phyloP scores from a whole-genome alignment of 2,888 invertebrate species.

The Polymixis flavicincta region DNA sequence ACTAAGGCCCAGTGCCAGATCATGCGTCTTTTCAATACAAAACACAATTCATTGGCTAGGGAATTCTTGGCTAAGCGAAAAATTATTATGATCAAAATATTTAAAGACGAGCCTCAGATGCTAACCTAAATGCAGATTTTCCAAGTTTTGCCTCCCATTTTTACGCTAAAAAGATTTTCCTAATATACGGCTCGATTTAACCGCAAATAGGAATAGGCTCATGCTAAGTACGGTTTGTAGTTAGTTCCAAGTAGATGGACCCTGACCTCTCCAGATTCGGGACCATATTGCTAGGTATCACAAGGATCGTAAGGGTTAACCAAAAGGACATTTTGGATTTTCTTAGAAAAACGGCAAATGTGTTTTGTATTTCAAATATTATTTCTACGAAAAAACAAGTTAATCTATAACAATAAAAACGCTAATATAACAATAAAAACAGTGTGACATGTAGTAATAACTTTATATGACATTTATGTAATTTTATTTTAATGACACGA shows the following conservation, averaged over 20 bases:
- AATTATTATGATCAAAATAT: not conserved
- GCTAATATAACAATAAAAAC: too few relatives aligned
- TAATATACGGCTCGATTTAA: slow-evolving; percentile 17
- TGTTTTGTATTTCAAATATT: not conserved
- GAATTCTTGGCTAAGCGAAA: not conserved
- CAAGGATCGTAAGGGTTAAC: slow-evolving; percentile 1
- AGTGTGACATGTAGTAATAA: too few relatives aligned
- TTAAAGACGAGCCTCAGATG: slow-evolving; percentile 1
- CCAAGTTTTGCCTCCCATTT: not conserved
- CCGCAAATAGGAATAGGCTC: slow-evolving; percentile 19
- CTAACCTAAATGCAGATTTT: not conserved
- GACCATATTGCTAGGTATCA: slow-evolving; percentile 10
- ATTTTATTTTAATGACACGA: too few relatives aligned
- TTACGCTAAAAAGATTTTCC: slow-evolving; percentile 5
- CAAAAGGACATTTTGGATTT: not conserved
- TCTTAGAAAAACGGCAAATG: slow-evolving; percentile 17
- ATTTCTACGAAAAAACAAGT: not conserved
- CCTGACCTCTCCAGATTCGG: slow-evolving; percentile 8
- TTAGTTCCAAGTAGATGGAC: slow-evolving; percentile 24
- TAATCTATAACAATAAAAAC: too few relatives aligned
- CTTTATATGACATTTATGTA: too few relatives aligned
- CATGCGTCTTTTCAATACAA: too few relatives aligned
- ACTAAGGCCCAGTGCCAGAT: not conserved
- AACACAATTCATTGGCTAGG: not conserved
- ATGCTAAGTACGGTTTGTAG: slow-evolving; percentile 16